A percentile compares a stretch with the other conserved stretches of the same genome.
Evolutionary conservation across 53 echinoderm and acorn worm genomes (phyloP).

Genomic region (Echinarachnius parma): DNA sequence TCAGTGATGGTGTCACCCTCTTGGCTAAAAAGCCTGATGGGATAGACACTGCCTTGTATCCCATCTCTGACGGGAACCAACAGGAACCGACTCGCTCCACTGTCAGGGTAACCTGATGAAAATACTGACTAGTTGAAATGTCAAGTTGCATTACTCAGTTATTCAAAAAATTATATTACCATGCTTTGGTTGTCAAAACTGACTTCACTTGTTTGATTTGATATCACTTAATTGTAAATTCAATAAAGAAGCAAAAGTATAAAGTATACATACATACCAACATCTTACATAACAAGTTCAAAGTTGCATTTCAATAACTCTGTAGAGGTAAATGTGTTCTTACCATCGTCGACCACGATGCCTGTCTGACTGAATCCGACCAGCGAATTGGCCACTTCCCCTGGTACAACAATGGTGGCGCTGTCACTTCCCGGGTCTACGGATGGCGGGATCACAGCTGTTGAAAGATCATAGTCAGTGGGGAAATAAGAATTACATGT

Average conservation of each 20-base stretch:
- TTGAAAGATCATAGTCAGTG: too few relatives aligned
- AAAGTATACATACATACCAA: too few relatives aligned
- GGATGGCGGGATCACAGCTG: constrained; percentile 75
- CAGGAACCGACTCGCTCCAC: constrained; percentile 81
- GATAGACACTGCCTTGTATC: constrained; percentile 58
- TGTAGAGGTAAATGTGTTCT: not conserved
- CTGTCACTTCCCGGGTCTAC: constrained; percentile 55
- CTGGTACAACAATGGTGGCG: constrained; percentile 79
- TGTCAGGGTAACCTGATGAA: constrained; percentile 42
- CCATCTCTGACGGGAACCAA: constrained; percentile 74
- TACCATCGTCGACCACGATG: constrained; percentile 72
- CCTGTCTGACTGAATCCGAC: constrained; percentile 78
- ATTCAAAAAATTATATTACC: too few relatives aligned
- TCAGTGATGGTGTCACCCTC: constrained; percentile 66
- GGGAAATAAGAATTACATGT: too few relatives aligned
- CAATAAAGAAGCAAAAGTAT: too few relatives aligned
- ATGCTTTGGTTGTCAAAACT: too few relatives aligned
- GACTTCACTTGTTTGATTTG: too few relatives aligned
- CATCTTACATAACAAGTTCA: too few relatives aligned
- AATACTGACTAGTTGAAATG: too few relatives aligned
- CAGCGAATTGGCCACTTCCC: constrained; percentile 82
- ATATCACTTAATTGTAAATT: too few relatives aligned
- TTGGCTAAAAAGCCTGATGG: constrained; percentile 74
- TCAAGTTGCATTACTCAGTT: too few relatives aligned
- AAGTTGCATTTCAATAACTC: too few relatives aligned